Percentiles rank a stretch among this genome's conserved stretches.
These are phyloP conservation scores for Tipula helvola DNA, from an alignment of 2,888 invertebrate genomes.

Conservation along the genomic window DNA sequence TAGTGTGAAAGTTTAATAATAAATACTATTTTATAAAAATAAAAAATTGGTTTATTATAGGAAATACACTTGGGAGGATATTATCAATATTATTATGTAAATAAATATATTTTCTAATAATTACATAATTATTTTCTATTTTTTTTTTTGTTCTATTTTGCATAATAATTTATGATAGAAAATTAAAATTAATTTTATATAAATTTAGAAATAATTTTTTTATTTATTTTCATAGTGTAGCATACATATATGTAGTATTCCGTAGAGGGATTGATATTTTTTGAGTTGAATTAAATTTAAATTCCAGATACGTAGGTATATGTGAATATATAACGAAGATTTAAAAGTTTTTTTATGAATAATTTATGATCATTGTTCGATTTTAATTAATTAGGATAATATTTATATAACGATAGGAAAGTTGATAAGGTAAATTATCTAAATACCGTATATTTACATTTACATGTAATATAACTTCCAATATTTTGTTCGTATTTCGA, in stretches of 20 bases:
- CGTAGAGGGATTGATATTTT: neutral
- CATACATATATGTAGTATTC: neutral
- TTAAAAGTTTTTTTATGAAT: neutral
- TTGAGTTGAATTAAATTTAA: neutral
- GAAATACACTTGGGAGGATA: neutral
- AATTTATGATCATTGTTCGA: neutral
- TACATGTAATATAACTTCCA: neutral
- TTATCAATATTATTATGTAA: neutral
- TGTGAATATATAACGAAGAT: neutral
- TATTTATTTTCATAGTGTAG: neutral
- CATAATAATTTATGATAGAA: neutral
- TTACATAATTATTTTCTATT: neutral
- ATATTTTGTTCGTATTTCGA: neutral
- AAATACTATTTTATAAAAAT: neutral
- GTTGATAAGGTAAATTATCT: neutral
- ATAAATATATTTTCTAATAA: neutral
- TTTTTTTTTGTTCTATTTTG: neutral
- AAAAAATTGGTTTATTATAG: neutral
- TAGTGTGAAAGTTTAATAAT: neutral
- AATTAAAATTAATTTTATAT: neutral
- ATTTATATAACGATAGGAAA: neutral
- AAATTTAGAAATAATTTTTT: neutral
- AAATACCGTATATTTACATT: neutral
- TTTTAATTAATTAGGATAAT: neutral
- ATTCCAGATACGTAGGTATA: neutral